Evolutionary conservation across 2,113 vertebrate species (phyloP).

Genomic region (Prinia subflava): DNA sequence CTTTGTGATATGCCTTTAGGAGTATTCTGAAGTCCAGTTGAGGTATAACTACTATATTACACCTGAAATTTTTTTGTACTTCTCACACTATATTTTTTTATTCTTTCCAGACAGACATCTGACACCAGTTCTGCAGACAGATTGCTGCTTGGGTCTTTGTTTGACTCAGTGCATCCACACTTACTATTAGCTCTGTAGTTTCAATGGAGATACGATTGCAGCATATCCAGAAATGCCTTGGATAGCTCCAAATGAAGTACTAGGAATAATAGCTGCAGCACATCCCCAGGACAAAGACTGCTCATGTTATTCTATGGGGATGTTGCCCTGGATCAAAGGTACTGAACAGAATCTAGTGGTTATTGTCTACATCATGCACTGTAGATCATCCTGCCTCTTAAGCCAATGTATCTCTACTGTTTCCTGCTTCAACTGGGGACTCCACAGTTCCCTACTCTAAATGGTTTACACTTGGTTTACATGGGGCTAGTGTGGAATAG

Average conservation of each 20-base stretch:
- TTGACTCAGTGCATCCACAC: neutral
- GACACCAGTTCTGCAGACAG: neutral
- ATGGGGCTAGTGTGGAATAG: neutral
- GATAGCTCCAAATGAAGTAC: neutral
- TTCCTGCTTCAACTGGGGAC: neutral
- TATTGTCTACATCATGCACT: neutral
- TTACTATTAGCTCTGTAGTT: neutral
- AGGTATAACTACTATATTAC: neutral
- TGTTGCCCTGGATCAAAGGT: neutral
- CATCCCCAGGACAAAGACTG: neutral
- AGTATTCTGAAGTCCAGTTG: neutral
- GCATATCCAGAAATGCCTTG: neutral
- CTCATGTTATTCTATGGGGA: neutral
- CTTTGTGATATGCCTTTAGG: neutral
- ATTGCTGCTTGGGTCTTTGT: neutral
- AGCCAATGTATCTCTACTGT: neutral
- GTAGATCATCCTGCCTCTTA: neutral
- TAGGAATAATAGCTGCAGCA: neutral
- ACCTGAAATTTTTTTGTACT: neutral
- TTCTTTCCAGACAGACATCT: neutral
- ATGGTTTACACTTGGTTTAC: neutral
- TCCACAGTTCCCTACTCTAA: rapidly evolving
- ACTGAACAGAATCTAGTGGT: neutral
- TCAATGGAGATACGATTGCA: neutral
- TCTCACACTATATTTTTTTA: neutral